Base-by-base conservation (phyloP, 2,797 vertebrate species). In the Mus caroli region DNA sequence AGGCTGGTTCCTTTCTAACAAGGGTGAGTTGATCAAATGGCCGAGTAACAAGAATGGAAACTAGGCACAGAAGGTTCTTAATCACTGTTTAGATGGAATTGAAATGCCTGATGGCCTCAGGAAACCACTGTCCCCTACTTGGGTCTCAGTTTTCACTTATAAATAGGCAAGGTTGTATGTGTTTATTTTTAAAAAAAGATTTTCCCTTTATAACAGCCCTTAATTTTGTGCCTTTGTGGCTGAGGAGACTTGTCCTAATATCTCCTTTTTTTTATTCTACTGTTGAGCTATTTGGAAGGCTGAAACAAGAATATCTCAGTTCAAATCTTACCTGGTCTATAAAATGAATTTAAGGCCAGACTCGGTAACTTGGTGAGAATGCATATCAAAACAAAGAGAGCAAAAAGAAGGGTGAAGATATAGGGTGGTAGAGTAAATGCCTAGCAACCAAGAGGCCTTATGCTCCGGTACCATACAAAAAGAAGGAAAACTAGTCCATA, bases 181-280 rank as follows among this genome's bases (percentile, higher is more conserved):
- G 14, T 37, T 92, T 64, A 78, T 46, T 46, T 46, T 71, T 52
- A 1, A 80, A 79, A 40, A 83, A 80, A 80, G 73, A 54, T 78
- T 78, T 84, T 83, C 43, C 13, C 1, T 67, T 34, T 52, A 26
- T 10, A 71, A 69, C 1, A 78, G 1, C 9, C 3, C 20, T 24
- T 31, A 52, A 37, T 88, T 92, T 83, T 91, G 78, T 80, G 28
- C 0, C 34, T 76, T 73, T 88, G 50, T 91, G 62, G 22, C 10
- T 62, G 79, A 31, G 10, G 24, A 95, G 19, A 84, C 24, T 73
- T 91, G 34, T 95, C 56, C 76, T 91, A 60, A 22, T 94, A 58
- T 62, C 34, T 79, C 69, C 6, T 56, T 88, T 83, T 83, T 86
- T 73, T 17, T 22, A 19, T n/a, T 28, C 56, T 78, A 20, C 8